phyloP scores from a whole-genome alignment of 2,113 vertebrate species.

The Stigmatopora argus region DNA sequence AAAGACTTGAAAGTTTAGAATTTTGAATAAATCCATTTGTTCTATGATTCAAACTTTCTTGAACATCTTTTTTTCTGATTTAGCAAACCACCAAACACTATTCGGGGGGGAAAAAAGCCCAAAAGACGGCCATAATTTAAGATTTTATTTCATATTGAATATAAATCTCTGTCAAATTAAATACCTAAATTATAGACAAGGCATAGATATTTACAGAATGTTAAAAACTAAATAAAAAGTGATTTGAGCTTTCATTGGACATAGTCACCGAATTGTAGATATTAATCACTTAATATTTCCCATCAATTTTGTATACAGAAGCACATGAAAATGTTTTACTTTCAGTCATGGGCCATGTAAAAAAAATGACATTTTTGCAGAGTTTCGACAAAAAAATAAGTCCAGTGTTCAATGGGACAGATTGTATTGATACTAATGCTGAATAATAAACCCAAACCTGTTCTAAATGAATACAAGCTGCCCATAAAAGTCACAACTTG shows the following conservation, averaged over 20 bases:
- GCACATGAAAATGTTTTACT: background rate
- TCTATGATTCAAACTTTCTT: background rate
- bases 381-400: constrained; percentile 3
- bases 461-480: constrained; percentile 51
- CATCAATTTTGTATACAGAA: background rate
- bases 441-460: constrained; percentile 22
- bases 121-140: constrained; percentile 61
- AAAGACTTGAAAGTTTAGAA: background rate
- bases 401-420: constrained; percentile 22
- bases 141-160: constrained; percentile 69
- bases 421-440: constrained; percentile 29
- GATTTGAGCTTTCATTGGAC: background rate
- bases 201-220: constrained; percentile 67
- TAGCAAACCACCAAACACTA: background rate
- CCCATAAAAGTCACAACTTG: constrained; percentile 45
- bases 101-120: constrained; percentile 15
- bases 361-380: constrained; percentile 5
- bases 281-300: background rate
- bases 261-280: background rate
- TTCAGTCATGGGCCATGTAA: background rate
- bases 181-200: constrained; percentile 67
- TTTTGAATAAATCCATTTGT: background rate
- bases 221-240: constrained; percentile 56
- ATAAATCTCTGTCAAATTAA: constrained; percentile 73
- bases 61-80: background rate